Percentiles rank a stretch among this genome's conserved stretches.
phyloP scores from a whole-genome alignment of 2,113 vertebrate species.

The Oryzias celebensis region DNA sequence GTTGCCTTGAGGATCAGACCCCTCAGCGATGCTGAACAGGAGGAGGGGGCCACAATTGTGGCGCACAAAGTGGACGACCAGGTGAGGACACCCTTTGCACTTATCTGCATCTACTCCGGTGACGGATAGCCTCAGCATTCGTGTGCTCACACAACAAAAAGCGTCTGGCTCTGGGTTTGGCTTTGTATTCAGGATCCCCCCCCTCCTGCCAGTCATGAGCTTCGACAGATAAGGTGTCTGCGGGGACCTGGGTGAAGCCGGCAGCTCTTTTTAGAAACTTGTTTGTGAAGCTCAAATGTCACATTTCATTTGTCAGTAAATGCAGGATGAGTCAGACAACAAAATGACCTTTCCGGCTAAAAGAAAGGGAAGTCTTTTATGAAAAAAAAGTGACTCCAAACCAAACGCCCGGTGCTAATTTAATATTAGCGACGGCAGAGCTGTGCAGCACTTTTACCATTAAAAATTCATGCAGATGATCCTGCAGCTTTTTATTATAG shows the following conservation, averaged over 20 bases:
- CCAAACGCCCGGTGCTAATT: background rate
- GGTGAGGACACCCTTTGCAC: constrained; percentile 66
- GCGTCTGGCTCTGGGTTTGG: background rate
- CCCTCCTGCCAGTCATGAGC: constrained; percentile 20
- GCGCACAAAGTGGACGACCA: constrained; percentile 87
- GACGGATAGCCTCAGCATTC: constrained; percentile 12
- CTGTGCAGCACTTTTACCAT: background rate
- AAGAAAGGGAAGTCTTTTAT: background rate
- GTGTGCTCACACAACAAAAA: constrained; percentile 8
- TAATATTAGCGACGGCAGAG: constrained; percentile 2
- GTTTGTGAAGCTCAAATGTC: constrained; percentile 42
- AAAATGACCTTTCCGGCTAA: constrained; percentile 21
- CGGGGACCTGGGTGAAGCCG: constrained; percentile 3
- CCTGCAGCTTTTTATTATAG: too few species aligned
- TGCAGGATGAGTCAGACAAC: constrained; percentile 26
- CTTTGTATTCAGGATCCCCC: constrained; percentile 9
- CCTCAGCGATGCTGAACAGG: constrained; percentile 84
- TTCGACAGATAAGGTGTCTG: constrained; percentile 43
- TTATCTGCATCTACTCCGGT: constrained; percentile 17
- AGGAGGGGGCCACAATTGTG: constrained; percentile 83
- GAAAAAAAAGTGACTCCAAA: background rate
- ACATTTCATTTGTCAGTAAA: constrained; percentile 28
- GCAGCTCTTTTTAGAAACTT: constrained; percentile 1
- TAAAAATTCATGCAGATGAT: background rate
- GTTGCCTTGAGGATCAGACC: constrained; percentile 90